phyloP scores from a whole-genome alignment of 2,113 vertebrate genomes.

The Typhlomys cinereus region DNA sequence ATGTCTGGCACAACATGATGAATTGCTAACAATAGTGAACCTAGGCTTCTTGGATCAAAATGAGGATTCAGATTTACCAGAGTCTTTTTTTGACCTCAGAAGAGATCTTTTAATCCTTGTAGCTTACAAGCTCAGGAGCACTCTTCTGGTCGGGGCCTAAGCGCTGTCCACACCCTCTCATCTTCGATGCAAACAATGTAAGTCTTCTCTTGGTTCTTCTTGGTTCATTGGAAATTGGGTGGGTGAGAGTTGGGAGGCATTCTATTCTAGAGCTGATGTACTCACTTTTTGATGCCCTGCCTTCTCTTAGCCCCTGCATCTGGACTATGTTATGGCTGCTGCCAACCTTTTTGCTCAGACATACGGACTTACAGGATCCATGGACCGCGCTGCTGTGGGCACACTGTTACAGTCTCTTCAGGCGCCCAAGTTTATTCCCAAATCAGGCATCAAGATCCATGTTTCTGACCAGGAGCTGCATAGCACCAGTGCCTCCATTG shows the following conservation, averaged over 20 bases:
- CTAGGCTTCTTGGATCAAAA: not conserved
- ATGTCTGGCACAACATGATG: not conserved
- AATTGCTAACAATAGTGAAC: not conserved
- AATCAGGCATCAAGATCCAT: not conserved
- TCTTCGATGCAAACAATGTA: conserved; percentile 91
- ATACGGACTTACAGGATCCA: conserved; percentile 87
- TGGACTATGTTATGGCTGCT: conserved; percentile 92
- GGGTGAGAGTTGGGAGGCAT: no score
- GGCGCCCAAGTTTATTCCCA: not conserved
- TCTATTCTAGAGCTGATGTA: no score
- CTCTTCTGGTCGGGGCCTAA: conserved; percentile 97
- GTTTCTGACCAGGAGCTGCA: not conserved
- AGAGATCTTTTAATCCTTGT: conserved; percentile 70
- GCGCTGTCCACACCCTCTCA: conserved; percentile 92
- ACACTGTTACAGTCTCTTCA: not conserved
- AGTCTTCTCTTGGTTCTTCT: no score
- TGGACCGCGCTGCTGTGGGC: conserved; percentile 81
- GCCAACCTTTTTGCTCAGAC: conserved; percentile 92
- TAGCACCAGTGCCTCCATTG: not conserved
- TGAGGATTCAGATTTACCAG: not conserved
- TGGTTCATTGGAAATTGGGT: no score
- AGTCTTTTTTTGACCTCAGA: no score
- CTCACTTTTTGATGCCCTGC: no score
- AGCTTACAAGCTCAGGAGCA: conserved; percentile 94
- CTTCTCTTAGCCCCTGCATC: conserved; percentile 84